A percentile compares a stretch with the other conserved stretches of the same genome.
phyloP scores from a whole-genome alignment of 53 echinoderm and acorn worm species.

The Mesocentrotus franciscanus region DNA sequence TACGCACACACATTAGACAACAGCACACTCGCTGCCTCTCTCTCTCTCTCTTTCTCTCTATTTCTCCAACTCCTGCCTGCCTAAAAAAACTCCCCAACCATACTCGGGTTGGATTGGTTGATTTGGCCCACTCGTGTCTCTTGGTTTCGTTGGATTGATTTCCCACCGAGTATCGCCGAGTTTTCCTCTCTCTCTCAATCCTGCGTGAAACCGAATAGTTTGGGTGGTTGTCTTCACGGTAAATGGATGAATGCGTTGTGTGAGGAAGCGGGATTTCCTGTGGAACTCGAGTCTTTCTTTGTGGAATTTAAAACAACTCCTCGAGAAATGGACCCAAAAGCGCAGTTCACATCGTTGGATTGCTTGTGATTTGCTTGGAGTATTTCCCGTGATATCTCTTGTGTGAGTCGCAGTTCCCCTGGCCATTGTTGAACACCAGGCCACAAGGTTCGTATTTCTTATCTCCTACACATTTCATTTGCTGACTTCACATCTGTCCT shows the following conservation, averaged over 20 bases:
- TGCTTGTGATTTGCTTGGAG: slow-evolving; percentile 57
- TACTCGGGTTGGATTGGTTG: slow-evolving; percentile 1
- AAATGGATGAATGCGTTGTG: slow-evolving; percentile 40
- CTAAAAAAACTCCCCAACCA: slow-evolving; percentile 45
- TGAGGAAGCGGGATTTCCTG: slow-evolving; percentile 35
- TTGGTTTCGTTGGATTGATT: slow-evolving; percentile 46
- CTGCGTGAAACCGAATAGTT: slow-evolving; percentile 46
- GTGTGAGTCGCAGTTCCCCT: slow-evolving; percentile 2
- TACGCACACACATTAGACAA: slow-evolving; percentile 31
- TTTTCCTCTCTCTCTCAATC: background rate
- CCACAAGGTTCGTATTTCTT: background rate
- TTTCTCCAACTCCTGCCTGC: background rate
- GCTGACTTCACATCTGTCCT: background rate
- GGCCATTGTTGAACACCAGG: background rate
- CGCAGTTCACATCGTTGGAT: background rate
- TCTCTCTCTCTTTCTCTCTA: background rate
- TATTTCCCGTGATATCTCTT: slow-evolving; percentile 38
- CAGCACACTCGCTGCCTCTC: slow-evolving; percentile 24
- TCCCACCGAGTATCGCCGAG: slow-evolving; percentile 37
- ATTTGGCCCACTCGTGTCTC: background rate
- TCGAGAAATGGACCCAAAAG: slow-evolving; percentile 52
- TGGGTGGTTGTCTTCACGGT: slow-evolving; percentile 28
- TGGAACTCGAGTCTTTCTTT: slow-evolving; percentile 38
- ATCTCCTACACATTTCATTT: background rate
- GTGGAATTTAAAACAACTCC: slow-evolving; percentile 59